A percentile compares a stretch with the other conserved stretches of the same genome.
These are phyloP conservation scores for Garra rufa DNA, from an alignment of 2,113 vertebrate species.

Conservation along the genomic window DNA sequence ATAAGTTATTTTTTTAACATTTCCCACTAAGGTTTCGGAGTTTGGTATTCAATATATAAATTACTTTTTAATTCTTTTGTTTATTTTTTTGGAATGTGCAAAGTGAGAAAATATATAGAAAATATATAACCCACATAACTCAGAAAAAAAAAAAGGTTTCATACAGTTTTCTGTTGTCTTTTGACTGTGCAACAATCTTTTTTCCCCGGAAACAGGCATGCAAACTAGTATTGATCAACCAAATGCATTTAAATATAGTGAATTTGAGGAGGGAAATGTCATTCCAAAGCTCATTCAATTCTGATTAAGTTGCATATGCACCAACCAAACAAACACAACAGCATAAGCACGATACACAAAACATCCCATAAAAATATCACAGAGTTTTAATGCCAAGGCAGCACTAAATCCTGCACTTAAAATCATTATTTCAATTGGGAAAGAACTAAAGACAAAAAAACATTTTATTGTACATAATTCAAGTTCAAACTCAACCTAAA, in stretches of 20 bases:
- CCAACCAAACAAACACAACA: conserved; percentile 4
- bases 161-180: conserved; percentile 4
- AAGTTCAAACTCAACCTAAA: conserved; percentile 9
- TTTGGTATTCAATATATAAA: not conserved
- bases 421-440: not conserved
- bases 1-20: not conserved
- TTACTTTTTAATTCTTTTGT: not conserved
- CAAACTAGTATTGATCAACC: conserved; percentile 3
- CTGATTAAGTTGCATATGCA: not conserved
- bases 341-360: not conserved
- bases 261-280: not conserved
- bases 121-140: not conserved
- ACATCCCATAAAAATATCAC: not conserved
- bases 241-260: not conserved
- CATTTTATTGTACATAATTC: not conserved
- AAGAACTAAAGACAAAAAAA: not conserved
- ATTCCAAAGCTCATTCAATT: conserved; percentile 18
- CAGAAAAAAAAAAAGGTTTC: not conserved
- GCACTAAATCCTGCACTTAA: not conserved
- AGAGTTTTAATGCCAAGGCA: conserved; percentile 19
- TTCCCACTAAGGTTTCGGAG: not conserved
- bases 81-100: conserved; percentile 38
- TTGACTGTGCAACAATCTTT: not conserved
- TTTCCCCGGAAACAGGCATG: not conserved
- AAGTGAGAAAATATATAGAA: not conserved